Base-by-base conservation (phyloP, 2,797 vertebrate genomes). In the Neomorphus geoffroyi region DNA sequence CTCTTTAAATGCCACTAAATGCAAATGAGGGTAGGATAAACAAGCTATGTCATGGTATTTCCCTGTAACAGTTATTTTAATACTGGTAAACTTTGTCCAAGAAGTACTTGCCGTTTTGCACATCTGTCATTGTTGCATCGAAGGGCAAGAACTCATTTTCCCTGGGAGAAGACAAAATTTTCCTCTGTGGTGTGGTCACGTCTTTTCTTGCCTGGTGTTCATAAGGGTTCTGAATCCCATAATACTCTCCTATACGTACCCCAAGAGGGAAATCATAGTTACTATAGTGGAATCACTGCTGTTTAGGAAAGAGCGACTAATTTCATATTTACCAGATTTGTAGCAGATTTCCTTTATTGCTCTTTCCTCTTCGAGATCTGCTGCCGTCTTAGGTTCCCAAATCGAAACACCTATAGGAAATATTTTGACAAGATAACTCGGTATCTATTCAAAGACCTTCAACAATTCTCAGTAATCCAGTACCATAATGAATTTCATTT, bases 361-460 rank as follows among this genome's bases (percentile, higher is more conserved):
- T 95, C 93, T 97, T 97, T 98, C 97, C 88, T 98, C 97, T 95
- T 98, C 97, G 61, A 97, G 96, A 78, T 98, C 98, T 95, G 90
- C 95, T 72, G 95, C 90, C 58, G 95, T 97, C 93, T 92, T 97
- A 93, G 95, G 95, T 94, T 96, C 91, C 86, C 96, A 96, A 43
- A 62, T 73, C 88, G 95, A 96, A 89, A 96, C 58, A 97, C 91
- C 98, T 98, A 88, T 57, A 95, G 75, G 69, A 96, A 92, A 79
- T 19, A 83, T 64, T 87, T 92, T 50, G 22, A 37, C 80, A 80
- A 70, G 2, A 72, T 90, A 53, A 92, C 22, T 45, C 64, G 32
- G 18, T 14, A 88, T 19, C 27, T 65, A 19, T 22, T 58, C n/a
- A 82, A 58, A 88, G 53, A 75, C 9, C 4, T 57, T 73, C 19